Base-by-base conservation (phyloP, 2,888 invertebrate genomes). In the Caenorhabditis sp. region DNA sequence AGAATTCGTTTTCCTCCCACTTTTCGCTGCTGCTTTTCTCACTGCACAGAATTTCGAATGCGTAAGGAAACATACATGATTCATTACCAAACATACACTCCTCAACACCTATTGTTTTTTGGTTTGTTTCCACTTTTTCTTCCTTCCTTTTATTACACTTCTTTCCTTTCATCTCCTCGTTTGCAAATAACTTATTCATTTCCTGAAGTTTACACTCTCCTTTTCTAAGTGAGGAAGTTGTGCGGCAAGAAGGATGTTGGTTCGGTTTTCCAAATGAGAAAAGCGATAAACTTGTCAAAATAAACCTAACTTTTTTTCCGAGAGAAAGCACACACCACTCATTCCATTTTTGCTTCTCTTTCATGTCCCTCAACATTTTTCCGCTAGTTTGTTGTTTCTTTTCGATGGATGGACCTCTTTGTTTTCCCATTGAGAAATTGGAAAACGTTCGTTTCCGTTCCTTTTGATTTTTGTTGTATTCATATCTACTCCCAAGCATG, bases 71-170 rank as follows among this genome's bases (percentile, higher is more conserved):
- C 65, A 74, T 74, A 20, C 51, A 74, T 74, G 64, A 74, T 74
- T 74, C 74, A 74, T 74, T 28, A 65, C 26, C 64, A 37, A 65
- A 74, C 74, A 65, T 51, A 74, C 65, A 67, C 74, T 65, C 50
- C 28, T 32, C 56, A 18, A 47, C 53, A 55, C 58, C 37, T 74
- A 58, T 60, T 74, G 55, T 40, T 22, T 47, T 47, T 44, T 5
- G 40, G 24, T 13, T 32, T 37, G 24, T 47, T 24, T 0, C 61
- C n/a, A 37, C 51, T 56, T 35, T 18, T 15, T 35, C 24, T 60
- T 60, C 28, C 60, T 51, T 18, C 56, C n/a, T n/a, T n/a, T n/a
- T n/a, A n/a, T n/a, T n/a, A n/a, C n/a, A n/a, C n/a, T n/a, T n/a
- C n/a, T n/a, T n/a, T n/a, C n/a, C n/a, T 60, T 50, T 40, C 11